Evolutionary conservation across 2,113 vertebrate genomes (phyloP).

Genomic region (Sialia sialis): DNA sequence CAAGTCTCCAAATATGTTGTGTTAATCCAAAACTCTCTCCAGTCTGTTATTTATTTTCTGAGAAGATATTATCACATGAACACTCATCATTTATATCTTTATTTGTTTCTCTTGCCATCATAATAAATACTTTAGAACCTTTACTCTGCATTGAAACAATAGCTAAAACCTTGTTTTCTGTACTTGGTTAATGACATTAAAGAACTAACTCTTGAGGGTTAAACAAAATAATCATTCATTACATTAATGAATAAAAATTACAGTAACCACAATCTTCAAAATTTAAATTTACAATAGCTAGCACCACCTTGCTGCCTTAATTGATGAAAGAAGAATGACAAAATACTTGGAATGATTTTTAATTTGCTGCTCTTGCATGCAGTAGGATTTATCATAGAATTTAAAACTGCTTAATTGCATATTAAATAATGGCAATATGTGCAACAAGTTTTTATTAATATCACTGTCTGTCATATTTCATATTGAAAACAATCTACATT

Average conservation of each 20-base stretch:
- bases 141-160: not conserved
- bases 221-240: not conserved
- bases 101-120: not conserved
- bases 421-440: not conserved
- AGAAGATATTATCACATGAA: not conserved
- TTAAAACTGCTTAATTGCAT: conserved; percentile 21
- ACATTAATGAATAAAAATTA: not conserved
- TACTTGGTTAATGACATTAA: not conserved
- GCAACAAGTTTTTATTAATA: conserved; percentile 23
- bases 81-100: not conserved
- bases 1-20: not conserved
- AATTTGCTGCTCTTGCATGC: not conserved
- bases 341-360: not conserved
- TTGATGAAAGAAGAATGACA: not conserved
- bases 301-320: not conserved
- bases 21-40: not conserved
- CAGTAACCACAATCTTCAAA: not conserved
- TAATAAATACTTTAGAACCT: not conserved
- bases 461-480: not conserved
- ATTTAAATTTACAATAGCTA: not conserved
- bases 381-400: not conserved
- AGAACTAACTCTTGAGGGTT: not conserved
- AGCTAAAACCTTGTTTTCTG: not conserved
- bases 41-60: not conserved
- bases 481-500: conserved; percentile 22